Percentiles rank a stretch among this genome's conserved stretches.
phyloP scores from a whole-genome alignment of 2,888 invertebrate species.

The Brachynemurus nebulosus region DNA sequence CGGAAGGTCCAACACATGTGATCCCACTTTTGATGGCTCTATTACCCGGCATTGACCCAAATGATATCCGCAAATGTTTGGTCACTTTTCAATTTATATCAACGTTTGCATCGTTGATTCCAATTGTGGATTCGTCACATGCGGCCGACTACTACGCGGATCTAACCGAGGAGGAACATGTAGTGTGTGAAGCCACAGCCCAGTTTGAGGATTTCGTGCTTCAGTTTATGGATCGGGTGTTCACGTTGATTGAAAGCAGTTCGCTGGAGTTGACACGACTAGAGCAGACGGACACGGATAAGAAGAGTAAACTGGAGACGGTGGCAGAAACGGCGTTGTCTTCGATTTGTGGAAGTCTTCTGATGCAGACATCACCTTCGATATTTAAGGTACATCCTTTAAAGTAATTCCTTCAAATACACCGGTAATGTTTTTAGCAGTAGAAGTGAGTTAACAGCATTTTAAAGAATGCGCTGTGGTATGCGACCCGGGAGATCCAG shows the following conservation, averaged over 20 bases:
- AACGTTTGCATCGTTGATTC: constrained; percentile 62
- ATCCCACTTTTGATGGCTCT: constrained; percentile 66
- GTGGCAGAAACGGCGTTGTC: constrained; percentile 56
- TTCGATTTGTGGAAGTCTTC: constrained; percentile 49
- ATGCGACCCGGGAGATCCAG: too few relatives aligned
- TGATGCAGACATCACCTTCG: constrained; percentile 56
- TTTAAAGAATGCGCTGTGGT: too few relatives aligned
- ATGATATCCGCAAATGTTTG: constrained; percentile 64
- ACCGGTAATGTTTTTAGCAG: too few relatives aligned
- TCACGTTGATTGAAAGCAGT: constrained; percentile 55
- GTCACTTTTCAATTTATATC: constrained; percentile 63
- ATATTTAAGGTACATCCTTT: constrained; percentile 34
- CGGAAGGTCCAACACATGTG: constrained; percentile 68
- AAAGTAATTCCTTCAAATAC: too few relatives aligned
- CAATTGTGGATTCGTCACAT: constrained; percentile 72
- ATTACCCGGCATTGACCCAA: constrained; percentile 81
- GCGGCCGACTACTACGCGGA: constrained; percentile 51
- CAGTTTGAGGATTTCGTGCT: constrained; percentile 81
- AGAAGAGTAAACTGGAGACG: constrained; percentile 54
- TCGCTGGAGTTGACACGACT: constrained; percentile 51
- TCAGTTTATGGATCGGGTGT: constrained; percentile 67
- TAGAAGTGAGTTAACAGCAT: too few relatives aligned
- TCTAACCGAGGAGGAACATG: constrained; percentile 62
- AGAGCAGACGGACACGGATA: constrained; percentile 43
- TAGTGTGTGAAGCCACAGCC: constrained; percentile 66